These are phyloP conservation scores for Artibeus jamaicensis DNA, from an alignment of 2,797 vertebrate species.

Conservation along the genomic window DNA sequence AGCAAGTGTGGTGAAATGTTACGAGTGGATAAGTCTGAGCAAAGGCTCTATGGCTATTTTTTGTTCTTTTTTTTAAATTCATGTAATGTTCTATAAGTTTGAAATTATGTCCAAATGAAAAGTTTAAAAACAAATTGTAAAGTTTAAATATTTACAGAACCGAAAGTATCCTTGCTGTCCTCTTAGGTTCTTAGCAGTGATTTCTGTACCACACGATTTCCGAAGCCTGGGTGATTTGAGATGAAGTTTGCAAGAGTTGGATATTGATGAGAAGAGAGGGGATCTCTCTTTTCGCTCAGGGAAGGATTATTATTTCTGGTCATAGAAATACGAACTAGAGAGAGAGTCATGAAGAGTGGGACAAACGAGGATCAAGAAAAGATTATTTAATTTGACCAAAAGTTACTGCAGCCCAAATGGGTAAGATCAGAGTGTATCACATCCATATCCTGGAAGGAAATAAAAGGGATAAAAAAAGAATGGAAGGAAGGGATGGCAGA, in stretches of 20 bases:
- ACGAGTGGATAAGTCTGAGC: neutral
- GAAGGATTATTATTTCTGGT: neutral
- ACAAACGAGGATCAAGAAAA: no score
- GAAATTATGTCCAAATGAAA: neutral
- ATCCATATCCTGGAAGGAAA: neutral
- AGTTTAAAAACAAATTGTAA: neutral
- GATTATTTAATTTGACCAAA: neutral
- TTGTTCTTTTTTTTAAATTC: neutral
- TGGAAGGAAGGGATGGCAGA: neutral
- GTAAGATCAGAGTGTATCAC: neutral
- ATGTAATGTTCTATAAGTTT: neutral
- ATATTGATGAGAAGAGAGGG: neutral
- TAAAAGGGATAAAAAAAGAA: neutral
- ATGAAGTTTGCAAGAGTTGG: neutral
- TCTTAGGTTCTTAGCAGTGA: neutral
- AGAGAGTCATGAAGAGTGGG: neutral
- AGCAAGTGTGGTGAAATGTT: neutral
- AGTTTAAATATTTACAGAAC: neutral
- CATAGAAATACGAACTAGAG: neutral
- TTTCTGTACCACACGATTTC: neutral
- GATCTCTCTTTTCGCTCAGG: neutral
- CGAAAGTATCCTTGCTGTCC: neutral
- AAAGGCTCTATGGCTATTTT: neutral
- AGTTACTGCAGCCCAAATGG: neutral
- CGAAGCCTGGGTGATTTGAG: neutral